phyloP scores from a whole-genome alignment of 2,797 vertebrate species.

The Tenualosa thibaudeaui region DNA sequence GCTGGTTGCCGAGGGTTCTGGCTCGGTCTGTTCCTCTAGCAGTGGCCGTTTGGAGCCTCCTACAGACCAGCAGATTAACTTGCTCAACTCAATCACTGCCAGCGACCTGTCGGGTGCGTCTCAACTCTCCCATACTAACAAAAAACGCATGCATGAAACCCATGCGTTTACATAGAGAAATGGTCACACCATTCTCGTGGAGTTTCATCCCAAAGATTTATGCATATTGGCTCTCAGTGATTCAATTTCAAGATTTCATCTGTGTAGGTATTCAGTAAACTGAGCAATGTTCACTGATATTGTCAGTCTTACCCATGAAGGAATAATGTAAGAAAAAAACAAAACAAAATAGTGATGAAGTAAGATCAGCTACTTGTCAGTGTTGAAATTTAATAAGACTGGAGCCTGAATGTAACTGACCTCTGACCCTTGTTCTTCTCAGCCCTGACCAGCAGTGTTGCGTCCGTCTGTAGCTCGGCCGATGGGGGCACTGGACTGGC shows the following conservation, averaged over 20 bases:
- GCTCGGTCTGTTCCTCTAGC: slow-evolving; percentile 74
- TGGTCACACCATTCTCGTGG: no score
- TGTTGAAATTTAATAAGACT: neutral
- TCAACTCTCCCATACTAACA: neutral
- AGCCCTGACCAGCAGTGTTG: slow-evolving; percentile 82
- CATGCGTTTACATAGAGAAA: no score
- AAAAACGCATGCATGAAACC: neutral
- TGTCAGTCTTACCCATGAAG: neutral
- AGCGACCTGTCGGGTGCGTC: slow-evolving; percentile 80
- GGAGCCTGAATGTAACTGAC: neutral
- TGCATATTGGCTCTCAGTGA: no score
- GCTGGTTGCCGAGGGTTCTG: slow-evolving; percentile 73
- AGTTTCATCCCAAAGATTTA: no score
- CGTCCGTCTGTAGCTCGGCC: slow-evolving; percentile 75
- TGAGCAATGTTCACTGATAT: no score
- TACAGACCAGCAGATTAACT: slow-evolving; percentile 81
- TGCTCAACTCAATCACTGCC: slow-evolving; percentile 84
- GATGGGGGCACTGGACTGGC: slow-evolving; percentile 78
- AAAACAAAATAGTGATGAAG: no score
- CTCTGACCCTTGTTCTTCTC: slow-evolving; percentile 3
- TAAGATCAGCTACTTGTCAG: neutral
- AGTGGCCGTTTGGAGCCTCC: slow-evolving; percentile 73
- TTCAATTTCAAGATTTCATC: no score
- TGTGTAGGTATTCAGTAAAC: no score
- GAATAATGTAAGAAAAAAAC: no score